Percentiles rank a stretch among this genome's conserved stretches.
Conservation (phyloP, 1,140 invertebrate genomes). For the Lysiphlebus fabarum region DNA sequence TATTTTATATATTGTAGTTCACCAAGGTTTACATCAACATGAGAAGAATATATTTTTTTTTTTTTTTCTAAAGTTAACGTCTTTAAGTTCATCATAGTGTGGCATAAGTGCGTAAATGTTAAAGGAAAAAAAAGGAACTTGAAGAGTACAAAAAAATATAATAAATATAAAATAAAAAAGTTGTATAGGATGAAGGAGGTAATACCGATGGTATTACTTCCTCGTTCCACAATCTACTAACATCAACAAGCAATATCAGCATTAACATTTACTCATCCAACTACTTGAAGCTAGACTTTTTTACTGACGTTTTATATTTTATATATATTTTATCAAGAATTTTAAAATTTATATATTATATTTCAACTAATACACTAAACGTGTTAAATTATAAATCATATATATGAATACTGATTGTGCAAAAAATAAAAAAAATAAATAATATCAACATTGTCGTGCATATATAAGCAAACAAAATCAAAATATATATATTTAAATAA, state of each 20-base stretch:
- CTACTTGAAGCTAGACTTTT: not conserved
- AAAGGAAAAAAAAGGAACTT: not conserved
- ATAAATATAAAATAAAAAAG: slow-evolving; percentile 19
- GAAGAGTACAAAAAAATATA: not conserved
- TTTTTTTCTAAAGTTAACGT: slow-evolving; percentile 15
- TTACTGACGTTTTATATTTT: too few species aligned
- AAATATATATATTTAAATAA: too few species aligned
- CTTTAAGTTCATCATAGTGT: not conserved
- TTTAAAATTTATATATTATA: too few species aligned
- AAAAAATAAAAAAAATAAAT: too few species aligned
- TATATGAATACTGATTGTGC: too few species aligned
- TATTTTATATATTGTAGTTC: too few species aligned
- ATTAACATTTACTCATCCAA: not conserved
- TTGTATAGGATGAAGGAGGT: slow-evolving; percentile 11
- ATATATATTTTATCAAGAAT: too few species aligned
- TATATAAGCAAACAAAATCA: too few species aligned
- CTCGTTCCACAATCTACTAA: slow-evolving; percentile 16
- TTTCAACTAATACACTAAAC: too few species aligned
- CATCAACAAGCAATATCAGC: too few species aligned
- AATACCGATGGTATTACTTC: slow-evolving; percentile 17
- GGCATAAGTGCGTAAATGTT: not conserved
- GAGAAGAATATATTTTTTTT: slow-evolving; percentile 1
- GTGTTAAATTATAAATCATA: too few species aligned
- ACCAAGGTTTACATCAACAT: slow-evolving; percentile 1
- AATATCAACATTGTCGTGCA: too few species aligned